Base-by-base conservation (phyloP, 1,140 invertebrate species). In the Archegozetes longisetosus region DNA sequence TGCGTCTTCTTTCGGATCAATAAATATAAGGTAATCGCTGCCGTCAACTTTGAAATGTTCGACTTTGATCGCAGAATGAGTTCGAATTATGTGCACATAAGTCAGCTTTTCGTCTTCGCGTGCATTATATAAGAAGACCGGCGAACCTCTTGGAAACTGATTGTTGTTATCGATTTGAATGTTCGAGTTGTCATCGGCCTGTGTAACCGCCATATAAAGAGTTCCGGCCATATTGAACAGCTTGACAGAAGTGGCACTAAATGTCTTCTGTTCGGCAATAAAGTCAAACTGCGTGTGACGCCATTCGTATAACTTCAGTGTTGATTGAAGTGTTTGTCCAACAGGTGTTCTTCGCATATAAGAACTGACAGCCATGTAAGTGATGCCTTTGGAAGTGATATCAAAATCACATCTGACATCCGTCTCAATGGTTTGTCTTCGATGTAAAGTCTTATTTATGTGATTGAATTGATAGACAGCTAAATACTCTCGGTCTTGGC, bases 21-120 rank as follows among this genome's bases (percentile, higher is more conserved):
- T 13, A 29, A 55, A 55, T 55, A 26, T 13, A 3, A 55, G n/a
- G 20, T 55, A 55, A 29, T 55, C 20, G 25, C 25, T 55, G 4
- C 53, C 53, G 25, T 55, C 12, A 55, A 55, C 28, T n/a, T 12
- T 9, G 25, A 55, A 55, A 27, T 55, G 53, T 40, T 26, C 14
- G 24, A 55, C 27, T 29, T 29, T 24, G 4, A 13, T 26, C 9
- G 53, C 53, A 25, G 13, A 55, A 20, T n/a, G n/a, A 13, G 23
- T 24, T 9, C 4, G n/a, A 40, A 55, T 29, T 9, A 27, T 4
- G 6, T 55, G 53, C 40, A 27, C n/a, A 29, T 27, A 27, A 40
- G 27, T 51, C 25, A 55, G 25, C 9, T 26, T 55, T 55, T 13
- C n/a, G 6, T 13, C 17, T 26, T 26, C 53, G 17, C n/a, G 24